phyloP scores from a whole-genome alignment of 1,140 invertebrate species.

The Drosophila willistoni region DNA sequence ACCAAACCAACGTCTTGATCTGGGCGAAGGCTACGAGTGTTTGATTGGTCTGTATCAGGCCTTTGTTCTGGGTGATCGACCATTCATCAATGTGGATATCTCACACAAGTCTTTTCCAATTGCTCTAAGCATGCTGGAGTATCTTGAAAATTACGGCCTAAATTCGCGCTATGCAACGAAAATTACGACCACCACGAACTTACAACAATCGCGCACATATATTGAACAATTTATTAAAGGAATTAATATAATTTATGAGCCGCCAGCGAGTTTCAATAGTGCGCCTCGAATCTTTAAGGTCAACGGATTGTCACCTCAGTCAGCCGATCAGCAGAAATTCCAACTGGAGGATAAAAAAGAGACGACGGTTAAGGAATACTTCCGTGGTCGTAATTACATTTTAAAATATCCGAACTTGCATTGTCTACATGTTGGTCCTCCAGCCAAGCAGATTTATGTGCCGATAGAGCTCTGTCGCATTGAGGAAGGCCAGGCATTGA shows the following conservation, averaged over 20 bases:
- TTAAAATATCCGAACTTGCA: slow-evolving; percentile 85
- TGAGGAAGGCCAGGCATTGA: slow-evolving; percentile 85
- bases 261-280: slow-evolving; percentile 53
- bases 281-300: slow-evolving; percentile 83
- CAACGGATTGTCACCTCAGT: slow-evolving; percentile 82
- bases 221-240: slow-evolving; percentile 49
- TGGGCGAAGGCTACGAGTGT: slow-evolving; percentile 88
- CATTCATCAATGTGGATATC: slow-evolving; percentile 90
- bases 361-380: slow-evolving; percentile 85
- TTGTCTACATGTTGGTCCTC: slow-evolving; percentile 86
- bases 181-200: background rate
- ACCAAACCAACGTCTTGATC: slow-evolving; percentile 40
- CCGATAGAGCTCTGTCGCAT: slow-evolving; percentile 87
- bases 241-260: slow-evolving; percentile 61
- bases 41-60: slow-evolving; percentile 90
- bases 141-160: slow-evolving; percentile 49
- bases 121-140: slow-evolving; percentile 83
- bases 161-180: background rate
- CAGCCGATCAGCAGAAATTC: slow-evolving; percentile 82
- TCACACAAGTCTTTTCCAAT: slow-evolving; percentile 88
- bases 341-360: slow-evolving; percentile 28
- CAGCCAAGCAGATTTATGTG: slow-evolving; percentile 84
- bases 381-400: slow-evolving; percentile 33
- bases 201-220: background rate
- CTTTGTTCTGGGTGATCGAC: slow-evolving; percentile 88